Conservation (phyloP, 2,113 vertebrate genomes). For the Mungos mungo region DNA sequence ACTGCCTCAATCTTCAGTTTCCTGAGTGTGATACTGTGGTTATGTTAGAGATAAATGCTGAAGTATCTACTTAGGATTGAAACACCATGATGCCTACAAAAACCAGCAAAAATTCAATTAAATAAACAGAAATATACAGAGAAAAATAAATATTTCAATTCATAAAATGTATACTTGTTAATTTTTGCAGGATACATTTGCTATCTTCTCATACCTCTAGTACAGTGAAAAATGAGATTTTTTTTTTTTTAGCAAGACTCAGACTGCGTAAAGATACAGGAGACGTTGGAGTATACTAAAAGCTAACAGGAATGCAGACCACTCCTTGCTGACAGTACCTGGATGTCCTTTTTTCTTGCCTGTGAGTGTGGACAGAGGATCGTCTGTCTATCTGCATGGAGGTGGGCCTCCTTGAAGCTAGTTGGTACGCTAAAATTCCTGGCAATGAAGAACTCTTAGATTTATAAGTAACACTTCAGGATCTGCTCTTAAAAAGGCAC, state of each 20-base stretch:
- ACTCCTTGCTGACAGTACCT: not conserved
- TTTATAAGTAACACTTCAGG: conserved; percentile 24
- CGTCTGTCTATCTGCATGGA: not conserved
- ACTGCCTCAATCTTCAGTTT: not conserved
- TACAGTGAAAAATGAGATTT: not conserved
- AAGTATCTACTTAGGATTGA: not conserved
- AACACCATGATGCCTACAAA: not conserved
- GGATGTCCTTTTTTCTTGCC: not conserved
- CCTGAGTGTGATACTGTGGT: not conserved
- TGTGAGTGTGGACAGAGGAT: not conserved
- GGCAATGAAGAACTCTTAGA: not conserved
- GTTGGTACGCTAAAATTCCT: not conserved
- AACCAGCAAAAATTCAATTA: not conserved
- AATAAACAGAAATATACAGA: not conserved
- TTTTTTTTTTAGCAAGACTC: not conserved
- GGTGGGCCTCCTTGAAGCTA: not conserved
- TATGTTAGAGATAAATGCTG: not conserved
- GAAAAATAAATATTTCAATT: conserved; percentile 14
- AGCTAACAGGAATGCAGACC: not conserved
- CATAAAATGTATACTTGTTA: conserved; percentile 17
- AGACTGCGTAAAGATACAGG: not conserved
- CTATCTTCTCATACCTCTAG: not conserved
- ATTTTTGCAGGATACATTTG: conserved; percentile 31
- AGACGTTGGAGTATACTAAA: not conserved
- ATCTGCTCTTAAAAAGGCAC: conserved; percentile 21